These are phyloP conservation scores for Metopolophium dirhodum DNA, from an alignment of 1,140 invertebrate species.

Conservation along the genomic window DNA sequence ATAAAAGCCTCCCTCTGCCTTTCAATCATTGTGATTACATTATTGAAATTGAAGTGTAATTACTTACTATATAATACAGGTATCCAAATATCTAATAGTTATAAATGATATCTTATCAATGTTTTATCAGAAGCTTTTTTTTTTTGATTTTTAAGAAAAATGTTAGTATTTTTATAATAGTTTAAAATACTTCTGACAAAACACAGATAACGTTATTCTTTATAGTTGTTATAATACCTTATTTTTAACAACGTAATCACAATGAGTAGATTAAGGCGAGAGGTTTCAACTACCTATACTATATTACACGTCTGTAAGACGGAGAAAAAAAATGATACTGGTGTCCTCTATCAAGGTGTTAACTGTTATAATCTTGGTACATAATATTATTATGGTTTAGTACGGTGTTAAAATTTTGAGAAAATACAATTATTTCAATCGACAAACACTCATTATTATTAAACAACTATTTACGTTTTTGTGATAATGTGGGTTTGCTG, in stretches of 20 bases:
- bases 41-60: background rate
- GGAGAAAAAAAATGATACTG: no score
- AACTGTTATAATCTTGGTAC: no score
- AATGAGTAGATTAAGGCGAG: no score
- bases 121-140: background rate
- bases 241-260: no score
- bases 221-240: no score
- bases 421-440: background rate
- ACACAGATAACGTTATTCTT: no score
- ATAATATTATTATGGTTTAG: background rate
- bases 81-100: background rate
- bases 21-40: background rate
- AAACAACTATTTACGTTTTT: background rate
- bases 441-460: background rate
- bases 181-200: background rate
- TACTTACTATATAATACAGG: background rate
- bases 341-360: no score
- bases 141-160: background rate
- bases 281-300: no score
- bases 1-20: background rate
- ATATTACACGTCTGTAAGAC: no score
- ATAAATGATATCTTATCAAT: background rate
- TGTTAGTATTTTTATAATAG: no score
- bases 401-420: background rate
- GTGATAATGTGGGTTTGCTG: background rate